Conservation (phyloP, 2,797 vertebrate genomes). For the Pseudomugil gertrudae region DNA sequence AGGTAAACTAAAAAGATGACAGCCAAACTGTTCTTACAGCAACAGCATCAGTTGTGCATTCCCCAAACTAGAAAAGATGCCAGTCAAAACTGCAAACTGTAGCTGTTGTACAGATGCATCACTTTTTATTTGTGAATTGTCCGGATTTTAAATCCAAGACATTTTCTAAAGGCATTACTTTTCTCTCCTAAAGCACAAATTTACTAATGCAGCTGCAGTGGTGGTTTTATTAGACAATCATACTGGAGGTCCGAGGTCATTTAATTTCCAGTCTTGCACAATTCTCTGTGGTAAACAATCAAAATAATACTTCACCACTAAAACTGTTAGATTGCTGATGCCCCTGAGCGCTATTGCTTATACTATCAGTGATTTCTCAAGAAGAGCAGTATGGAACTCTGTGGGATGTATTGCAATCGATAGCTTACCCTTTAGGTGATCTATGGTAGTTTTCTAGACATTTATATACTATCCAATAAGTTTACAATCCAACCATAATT, state of each 20-base stretch:
- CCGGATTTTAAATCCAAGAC: conserved; percentile 18
- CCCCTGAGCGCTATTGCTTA: no score
- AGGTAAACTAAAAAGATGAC: neutral
- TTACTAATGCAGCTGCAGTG: no score
- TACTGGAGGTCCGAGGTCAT: conserved; percentile 2
- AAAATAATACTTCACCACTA: neutral
- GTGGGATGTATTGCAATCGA: no score
- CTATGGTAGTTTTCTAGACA: no score
- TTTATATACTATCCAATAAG: no score
- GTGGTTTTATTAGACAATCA: conserved; percentile 21
- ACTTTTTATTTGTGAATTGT: conserved; percentile 7
- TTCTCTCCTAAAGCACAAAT: no score
- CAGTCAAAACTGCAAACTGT: conserved; percentile 6
- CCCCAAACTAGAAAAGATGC: neutral
- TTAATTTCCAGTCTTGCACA: conserved; percentile 25
- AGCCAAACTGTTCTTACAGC: conserved; percentile 5
- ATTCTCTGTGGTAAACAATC: conserved; percentile 27
- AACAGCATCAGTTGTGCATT: conserved; percentile 13
- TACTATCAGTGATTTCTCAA: no score
- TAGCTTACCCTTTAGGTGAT: no score
- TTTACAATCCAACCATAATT: no score
- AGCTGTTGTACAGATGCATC: conserved; percentile 11
- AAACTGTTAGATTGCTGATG: no score
- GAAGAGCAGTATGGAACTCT: no score
- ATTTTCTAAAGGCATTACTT: no score